Conservation (phyloP, 2,888 invertebrate genomes). For the Tridacna gigas region DNA sequence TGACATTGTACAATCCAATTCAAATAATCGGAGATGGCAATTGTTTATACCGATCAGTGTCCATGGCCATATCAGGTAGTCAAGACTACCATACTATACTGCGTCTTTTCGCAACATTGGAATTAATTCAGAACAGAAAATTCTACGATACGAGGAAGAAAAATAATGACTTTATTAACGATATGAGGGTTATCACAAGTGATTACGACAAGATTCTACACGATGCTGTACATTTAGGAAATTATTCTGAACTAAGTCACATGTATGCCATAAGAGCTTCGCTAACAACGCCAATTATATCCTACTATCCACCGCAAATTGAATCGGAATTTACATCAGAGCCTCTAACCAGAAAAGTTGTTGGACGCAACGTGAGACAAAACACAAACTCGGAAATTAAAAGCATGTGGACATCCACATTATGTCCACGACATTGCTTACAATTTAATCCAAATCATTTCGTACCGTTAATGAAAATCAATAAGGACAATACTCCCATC, state of each 20-base stretch:
- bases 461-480: not conserved
- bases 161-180: constrained; percentile 8
- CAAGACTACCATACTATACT: constrained; percentile 1
- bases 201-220: not conserved
- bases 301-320: constrained; percentile 2
- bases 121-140: not conserved
- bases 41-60: constrained; percentile 7
- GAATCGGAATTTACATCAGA: not conserved
- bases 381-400: not conserved
- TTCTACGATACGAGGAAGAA: not conserved
- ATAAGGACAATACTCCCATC: not conserved
- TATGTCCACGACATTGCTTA: not conserved
- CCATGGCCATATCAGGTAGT: not conserved
- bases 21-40: constrained; percentile 13
- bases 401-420: not conserved
- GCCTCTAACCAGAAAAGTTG: not conserved
- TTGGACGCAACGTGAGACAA: not conserved
- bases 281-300: not conserved
- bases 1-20: not conserved
- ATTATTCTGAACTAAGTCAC: not conserved
- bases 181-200: constrained; percentile 1
- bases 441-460: constrained; percentile 1
- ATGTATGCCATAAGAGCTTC: not conserved
- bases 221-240: not conserved
- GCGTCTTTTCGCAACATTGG: not conserved